Evolutionary conservation across 2,888 invertebrate genomes (phyloP).

Genomic region (Ametastegia equiseti): DNA sequence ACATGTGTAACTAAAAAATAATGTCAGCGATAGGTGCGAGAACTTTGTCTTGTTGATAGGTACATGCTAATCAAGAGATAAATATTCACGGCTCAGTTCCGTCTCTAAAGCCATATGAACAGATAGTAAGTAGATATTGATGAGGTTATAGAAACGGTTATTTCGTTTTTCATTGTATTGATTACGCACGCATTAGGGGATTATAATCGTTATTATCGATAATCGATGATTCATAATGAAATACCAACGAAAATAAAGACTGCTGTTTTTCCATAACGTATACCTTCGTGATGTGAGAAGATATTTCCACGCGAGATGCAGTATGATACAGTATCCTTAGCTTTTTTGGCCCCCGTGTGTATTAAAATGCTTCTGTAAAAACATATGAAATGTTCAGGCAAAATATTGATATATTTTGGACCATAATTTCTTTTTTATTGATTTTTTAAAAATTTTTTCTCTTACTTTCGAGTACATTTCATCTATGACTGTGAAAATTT

Average conservation of each 20-base stretch:
- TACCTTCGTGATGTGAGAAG: conserved; percentile 31
- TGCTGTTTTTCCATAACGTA: conserved; percentile 35
- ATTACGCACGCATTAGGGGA: not conserved
- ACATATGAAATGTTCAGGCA: conserved; percentile 18
- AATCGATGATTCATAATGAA: not conserved
- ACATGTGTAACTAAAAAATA: conserved; percentile 10
- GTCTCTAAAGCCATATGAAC: not conserved
- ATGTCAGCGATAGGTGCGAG: not conserved
- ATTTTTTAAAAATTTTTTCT: not conserved
- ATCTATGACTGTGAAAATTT: not conserved
- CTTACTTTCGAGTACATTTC: not conserved
- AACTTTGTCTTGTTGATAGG: not conserved
- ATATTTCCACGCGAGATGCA: conserved; percentile 31
- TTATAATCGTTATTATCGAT: not conserved
- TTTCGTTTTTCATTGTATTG: not conserved
- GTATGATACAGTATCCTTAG: conserved; percentile 35
- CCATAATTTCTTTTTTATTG: not conserved
- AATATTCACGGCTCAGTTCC: not conserved
- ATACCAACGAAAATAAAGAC: not conserved
- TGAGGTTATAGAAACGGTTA: not conserved
- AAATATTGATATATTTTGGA: conserved; percentile 26
- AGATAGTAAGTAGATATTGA: not conserved
- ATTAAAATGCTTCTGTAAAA: conserved; percentile 34
- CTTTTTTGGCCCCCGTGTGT: conserved; percentile 25
- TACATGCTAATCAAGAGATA: conserved; percentile 4